A percentile compares a stretch with the other conserved stretches of the same genome.
These are phyloP conservation scores for Misgurnus mizolepis DNA, from an alignment of 2,113 vertebrate genomes.

Conservation along the genomic window DNA sequence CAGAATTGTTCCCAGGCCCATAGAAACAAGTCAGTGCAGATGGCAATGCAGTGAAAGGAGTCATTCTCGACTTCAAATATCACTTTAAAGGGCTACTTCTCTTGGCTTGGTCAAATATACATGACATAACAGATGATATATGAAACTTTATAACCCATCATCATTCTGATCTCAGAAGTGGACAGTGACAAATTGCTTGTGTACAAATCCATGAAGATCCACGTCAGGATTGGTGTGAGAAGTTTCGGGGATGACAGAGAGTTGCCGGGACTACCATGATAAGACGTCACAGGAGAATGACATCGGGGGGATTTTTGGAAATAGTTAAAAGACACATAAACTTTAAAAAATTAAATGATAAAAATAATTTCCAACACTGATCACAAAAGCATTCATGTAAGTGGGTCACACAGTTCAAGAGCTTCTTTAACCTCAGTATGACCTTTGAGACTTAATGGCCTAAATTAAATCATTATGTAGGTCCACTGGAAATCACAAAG, in stretches of 20 bases:
- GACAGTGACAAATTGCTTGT: slow-evolving; percentile 24
- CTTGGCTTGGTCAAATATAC: slow-evolving; percentile 20
- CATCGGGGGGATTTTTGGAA: neutral
- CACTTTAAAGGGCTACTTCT: neutral
- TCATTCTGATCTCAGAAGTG: slow-evolving; percentile 27
- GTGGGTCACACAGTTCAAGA: neutral
- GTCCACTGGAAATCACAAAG: neutral
- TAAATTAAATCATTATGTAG: slow-evolving; percentile 7
- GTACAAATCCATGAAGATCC: slow-evolving; percentile 16
- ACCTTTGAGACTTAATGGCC: slow-evolving; percentile 5
- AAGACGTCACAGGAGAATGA: slow-evolving; percentile 4
- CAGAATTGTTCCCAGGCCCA: slow-evolving; percentile 31
- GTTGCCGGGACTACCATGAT: slow-evolving; percentile 40
- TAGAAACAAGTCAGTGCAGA: slow-evolving; percentile 24
- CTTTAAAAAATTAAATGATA: too few species aligned
- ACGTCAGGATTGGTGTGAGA: slow-evolving; percentile 13
- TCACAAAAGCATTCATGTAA: neutral
- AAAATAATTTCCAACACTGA: too few species aligned
- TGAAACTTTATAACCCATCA: slow-evolving; percentile 9
- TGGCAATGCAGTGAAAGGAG: slow-evolving; percentile 8
- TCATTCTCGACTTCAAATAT: slow-evolving; percentile 10
- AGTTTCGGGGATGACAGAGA: slow-evolving; percentile 5
- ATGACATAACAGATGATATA: slow-evolving; percentile 27
- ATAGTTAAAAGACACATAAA: too few species aligned
- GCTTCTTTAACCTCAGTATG: neutral